These are phyloP conservation scores for Aleiodes testaceus DNA, from an alignment of 2,888 invertebrate species.

Conservation along the genomic window DNA sequence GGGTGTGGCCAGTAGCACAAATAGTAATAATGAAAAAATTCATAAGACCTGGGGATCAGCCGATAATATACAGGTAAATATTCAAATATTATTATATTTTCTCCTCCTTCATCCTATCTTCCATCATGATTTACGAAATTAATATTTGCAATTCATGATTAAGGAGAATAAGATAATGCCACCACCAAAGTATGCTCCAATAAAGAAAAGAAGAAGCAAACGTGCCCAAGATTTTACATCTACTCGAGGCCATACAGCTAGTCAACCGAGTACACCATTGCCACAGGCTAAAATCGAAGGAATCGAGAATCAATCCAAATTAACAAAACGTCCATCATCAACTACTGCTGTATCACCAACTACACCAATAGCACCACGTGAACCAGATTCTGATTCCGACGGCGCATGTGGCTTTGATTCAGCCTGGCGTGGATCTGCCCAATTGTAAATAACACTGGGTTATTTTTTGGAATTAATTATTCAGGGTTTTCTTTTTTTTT, in stretches of 20 bases:
- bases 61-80: constrained; percentile 83
- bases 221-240: constrained; percentile 74
- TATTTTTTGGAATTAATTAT: constrained; percentile 13
- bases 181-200: constrained; percentile 81
- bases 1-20: constrained; percentile 80
- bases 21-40: constrained; percentile 79
- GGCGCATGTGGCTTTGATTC: constrained; percentile 90
- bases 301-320: constrained; percentile 52
- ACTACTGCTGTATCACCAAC: constrained; percentile 70
- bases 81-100: not conserved
- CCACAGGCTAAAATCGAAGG: constrained; percentile 54
- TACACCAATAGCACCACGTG: constrained; percentile 70
- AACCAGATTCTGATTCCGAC: constrained; percentile 89
- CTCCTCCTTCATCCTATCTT: not conserved
- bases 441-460: constrained; percentile 55
- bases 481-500: not conserved
- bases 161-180: constrained; percentile 79
- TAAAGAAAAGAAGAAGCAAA: constrained; percentile 81
- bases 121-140: constrained; percentile 12
- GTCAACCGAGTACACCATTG: constrained; percentile 67
- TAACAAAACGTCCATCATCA: constrained; percentile 65
- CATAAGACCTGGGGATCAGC: constrained; percentile 94
- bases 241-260: constrained; percentile 53
- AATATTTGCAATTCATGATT: constrained; percentile 16
- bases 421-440: constrained; percentile 77